These are phyloP conservation scores for Gryllus longicercus DNA, from an alignment of 2,888 invertebrate genomes.

Conservation along the genomic window DNA sequence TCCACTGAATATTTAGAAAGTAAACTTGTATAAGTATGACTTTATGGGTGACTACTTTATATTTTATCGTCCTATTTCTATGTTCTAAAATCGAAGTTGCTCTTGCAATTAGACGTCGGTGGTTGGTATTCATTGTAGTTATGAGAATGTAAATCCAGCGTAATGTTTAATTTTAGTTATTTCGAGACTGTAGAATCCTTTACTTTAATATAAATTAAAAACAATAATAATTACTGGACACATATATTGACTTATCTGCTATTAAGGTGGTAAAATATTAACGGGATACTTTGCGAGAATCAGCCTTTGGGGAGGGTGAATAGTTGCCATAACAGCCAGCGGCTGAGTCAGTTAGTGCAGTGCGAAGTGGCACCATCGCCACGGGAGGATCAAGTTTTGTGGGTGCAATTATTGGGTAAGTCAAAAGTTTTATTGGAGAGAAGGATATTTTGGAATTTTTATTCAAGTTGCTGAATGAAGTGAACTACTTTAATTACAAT, in stretches of 20 bases:
- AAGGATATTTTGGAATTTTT: too few relatives aligned
- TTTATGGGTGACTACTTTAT: too few relatives aligned
- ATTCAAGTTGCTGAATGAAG: too few relatives aligned
- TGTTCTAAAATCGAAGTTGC: too few relatives aligned
- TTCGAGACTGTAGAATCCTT: not conserved
- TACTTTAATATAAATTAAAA: not conserved
- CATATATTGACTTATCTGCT: not conserved
- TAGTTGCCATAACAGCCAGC: not conserved
- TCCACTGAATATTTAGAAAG: too few relatives aligned
- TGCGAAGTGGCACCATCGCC: conserved; percentile 17
- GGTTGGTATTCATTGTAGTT: not conserved
- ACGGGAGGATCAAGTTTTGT: conserved; percentile 2
- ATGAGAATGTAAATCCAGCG: not conserved
- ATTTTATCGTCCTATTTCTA: too few relatives aligned
- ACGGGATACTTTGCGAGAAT: not conserved
- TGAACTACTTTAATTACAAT: too few relatives aligned
- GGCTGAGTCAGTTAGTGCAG: conserved; percentile 8
- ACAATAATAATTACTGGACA: not conserved
- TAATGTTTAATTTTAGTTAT: not conserved
- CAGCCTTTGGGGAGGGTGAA: not conserved
- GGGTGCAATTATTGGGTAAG: not conserved
- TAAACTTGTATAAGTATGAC: too few relatives aligned
- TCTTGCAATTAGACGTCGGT: not conserved
- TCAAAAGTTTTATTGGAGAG: not conserved
- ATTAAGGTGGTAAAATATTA: not conserved